phyloP scores from a whole-genome alignment of 2,888 invertebrate genomes.

The Neoaliturus tenellus region DNA sequence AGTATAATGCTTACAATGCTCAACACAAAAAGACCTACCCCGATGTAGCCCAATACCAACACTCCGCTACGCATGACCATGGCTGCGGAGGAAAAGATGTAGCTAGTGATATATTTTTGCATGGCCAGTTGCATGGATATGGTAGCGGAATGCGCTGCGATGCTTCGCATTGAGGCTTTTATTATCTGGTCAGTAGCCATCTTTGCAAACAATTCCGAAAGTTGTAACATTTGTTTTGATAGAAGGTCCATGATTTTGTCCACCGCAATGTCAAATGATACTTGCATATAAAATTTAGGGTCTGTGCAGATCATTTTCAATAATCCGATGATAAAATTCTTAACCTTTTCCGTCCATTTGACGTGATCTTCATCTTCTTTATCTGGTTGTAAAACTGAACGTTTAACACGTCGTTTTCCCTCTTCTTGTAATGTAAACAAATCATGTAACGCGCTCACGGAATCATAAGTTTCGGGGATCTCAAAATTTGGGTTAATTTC shows the following conservation, averaged over 20 bases:
- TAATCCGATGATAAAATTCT: not conserved
- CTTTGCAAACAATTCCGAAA: not conserved
- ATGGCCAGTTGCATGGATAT: not conserved
- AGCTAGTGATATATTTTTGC: not conserved
- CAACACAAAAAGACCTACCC: not conserved
- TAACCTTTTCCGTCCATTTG: not conserved
- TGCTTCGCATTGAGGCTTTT: not conserved
- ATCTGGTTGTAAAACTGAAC: not conserved
- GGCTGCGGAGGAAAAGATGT: slow-evolving; percentile 1
- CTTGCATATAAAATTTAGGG: not conserved
- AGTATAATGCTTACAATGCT: not conserved
- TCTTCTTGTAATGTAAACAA: not conserved
- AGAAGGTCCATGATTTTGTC: slow-evolving; percentile 1
- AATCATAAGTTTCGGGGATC: slow-evolving; percentile 7
- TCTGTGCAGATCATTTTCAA: slow-evolving; percentile 3
- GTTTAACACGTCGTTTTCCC: not conserved
- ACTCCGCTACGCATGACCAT: not conserved
- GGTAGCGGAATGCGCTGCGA: not conserved
- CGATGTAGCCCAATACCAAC: not conserved
- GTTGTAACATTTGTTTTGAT: not conserved
- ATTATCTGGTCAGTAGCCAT: not conserved
- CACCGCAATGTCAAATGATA: slow-evolving; percentile 1
- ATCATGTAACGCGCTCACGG: not conserved
- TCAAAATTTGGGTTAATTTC: not conserved
- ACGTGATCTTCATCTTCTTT: not conserved